A percentile compares a stretch with the other conserved stretches of the same genome.
phyloP scores from a whole-genome alignment of 1,140 invertebrate genomes.

The Temnothorax nylanderi region DNA sequence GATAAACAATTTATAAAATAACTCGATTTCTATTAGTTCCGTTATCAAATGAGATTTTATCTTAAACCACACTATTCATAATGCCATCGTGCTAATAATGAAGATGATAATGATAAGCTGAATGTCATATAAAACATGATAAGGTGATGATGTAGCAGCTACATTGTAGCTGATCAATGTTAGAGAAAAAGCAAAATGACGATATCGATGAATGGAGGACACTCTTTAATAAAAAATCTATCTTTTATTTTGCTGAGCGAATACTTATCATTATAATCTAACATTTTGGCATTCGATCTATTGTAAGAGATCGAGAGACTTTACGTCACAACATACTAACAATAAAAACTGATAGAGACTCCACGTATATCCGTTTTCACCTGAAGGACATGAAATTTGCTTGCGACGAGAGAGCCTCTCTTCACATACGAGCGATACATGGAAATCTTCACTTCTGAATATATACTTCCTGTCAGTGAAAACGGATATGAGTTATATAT shows the following conservation, averaged over 20 bases:
- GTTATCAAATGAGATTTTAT: conserved; percentile 30
- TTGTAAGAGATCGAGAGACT: neutral
- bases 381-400: neutral
- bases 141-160: neutral
- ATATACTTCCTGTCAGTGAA: conserved; percentile 33
- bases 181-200: neutral
- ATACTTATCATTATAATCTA: conserved; percentile 23
- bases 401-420: neutral
- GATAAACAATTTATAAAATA: neutral
- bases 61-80: neutral
- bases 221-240: neutral
- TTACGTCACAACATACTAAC: conserved; percentile 15
- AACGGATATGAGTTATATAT: conserved; percentile 48
- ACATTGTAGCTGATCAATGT: neutral
- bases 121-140: conserved; percentile 18
- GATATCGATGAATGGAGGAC: neutral
- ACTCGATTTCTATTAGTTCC: conserved; percentile 10
- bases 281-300: conserved; percentile 5
- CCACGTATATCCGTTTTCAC: conserved; percentile 45
- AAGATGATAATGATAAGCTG: conserved; percentile 24
- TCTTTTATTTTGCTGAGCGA: neutral
- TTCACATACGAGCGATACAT: neutral
- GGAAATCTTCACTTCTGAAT: neutral
- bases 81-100: neutral
- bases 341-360: conserved; percentile 31